phyloP scores from a whole-genome alignment of 37 sponge, comb jelly and placozoan genomes.

The Oscarella lobularis region DNA sequence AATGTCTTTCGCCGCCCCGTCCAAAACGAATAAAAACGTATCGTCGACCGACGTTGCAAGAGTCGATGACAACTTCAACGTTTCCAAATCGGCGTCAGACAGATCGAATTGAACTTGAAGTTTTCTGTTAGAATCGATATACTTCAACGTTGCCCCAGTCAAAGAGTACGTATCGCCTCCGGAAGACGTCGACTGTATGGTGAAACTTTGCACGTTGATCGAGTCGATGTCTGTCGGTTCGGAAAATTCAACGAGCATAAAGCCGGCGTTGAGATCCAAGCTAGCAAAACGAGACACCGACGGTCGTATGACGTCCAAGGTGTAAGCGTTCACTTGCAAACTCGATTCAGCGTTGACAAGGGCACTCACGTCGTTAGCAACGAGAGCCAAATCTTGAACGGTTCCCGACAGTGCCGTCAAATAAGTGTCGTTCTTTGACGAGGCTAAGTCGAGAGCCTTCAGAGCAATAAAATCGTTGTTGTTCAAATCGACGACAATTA shows the following conservation, averaged over 20 bases:
- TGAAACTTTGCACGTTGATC: not conserved
- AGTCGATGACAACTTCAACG: slow-evolving; percentile 38
- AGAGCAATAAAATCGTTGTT: not conserved
- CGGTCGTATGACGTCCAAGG: slow-evolving; percentile 47
- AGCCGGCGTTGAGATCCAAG: slow-evolving; percentile 68
- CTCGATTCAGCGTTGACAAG: slow-evolving; percentile 15
- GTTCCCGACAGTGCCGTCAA: not conserved
- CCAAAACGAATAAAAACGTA: slow-evolving; percentile 44
- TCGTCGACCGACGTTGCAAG: slow-evolving; percentile 23
- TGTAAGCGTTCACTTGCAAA: slow-evolving; percentile 18
- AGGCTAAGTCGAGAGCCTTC: slow-evolving; percentile 4
- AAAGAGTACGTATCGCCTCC: slow-evolving; percentile 14
- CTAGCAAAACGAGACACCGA: slow-evolving; percentile 18
- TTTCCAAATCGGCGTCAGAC: slow-evolving; percentile 37
- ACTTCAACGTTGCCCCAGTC: not conserved
- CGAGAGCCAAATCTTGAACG: not conserved
- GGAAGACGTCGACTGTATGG: not conserved
- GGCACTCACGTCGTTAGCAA: not conserved
- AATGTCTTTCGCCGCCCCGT: slow-evolving; percentile 49
- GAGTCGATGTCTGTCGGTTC: slow-evolving; percentile 52
- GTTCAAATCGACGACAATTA: not conserved
- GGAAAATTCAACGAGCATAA: slow-evolving; percentile 34
- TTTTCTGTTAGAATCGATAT: slow-evolving; percentile 6
- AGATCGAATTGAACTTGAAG: slow-evolving; percentile 26
- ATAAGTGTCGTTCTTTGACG: not conserved